Evolutionary conservation across 2,797 vertebrate species (phyloP).

Genomic region (Echeneis naucrates): DNA sequence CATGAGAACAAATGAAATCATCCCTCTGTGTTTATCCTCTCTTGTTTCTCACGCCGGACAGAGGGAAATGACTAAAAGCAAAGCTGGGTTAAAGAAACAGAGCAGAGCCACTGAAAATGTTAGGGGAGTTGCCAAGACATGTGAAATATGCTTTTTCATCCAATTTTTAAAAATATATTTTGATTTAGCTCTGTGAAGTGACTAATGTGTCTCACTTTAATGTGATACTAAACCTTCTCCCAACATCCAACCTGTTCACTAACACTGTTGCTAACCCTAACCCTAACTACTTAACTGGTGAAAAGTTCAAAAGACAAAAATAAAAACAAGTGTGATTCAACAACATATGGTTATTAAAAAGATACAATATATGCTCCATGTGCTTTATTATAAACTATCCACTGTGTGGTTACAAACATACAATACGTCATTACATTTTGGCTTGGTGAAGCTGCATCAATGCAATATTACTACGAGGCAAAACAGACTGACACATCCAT

Average conservation of each 20-base stretch:
- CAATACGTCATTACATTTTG: neutral
- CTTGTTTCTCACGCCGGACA: conserved; percentile 36
- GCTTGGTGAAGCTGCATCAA: conserved; percentile 5
- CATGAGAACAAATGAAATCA: conserved; percentile 46
- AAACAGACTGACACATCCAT: neutral
- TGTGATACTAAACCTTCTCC: neutral
- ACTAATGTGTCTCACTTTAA: neutral
- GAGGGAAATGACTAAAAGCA: conserved; percentile 20
- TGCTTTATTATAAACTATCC: neutral
- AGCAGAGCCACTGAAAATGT: conserved; percentile 13
- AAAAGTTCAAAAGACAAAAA: neutral
- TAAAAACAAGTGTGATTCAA: neutral
- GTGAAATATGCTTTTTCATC: conserved; percentile 10
- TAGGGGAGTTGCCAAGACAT: neutral
- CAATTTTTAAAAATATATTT: neutral
- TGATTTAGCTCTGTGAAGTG: neutral
- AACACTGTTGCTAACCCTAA: too few species aligned
- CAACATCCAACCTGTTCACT: neutral
- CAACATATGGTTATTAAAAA: neutral
- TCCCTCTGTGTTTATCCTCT: conserved; percentile 34
- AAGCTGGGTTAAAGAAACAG: conserved; percentile 28
- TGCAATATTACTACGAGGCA: neutral
- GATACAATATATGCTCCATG: neutral
- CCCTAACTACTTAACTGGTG: neutral
- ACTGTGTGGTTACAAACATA: neutral